Conservation (phyloP, 2,113 vertebrate genomes). For the Dicentrarchus labrax region DNA sequence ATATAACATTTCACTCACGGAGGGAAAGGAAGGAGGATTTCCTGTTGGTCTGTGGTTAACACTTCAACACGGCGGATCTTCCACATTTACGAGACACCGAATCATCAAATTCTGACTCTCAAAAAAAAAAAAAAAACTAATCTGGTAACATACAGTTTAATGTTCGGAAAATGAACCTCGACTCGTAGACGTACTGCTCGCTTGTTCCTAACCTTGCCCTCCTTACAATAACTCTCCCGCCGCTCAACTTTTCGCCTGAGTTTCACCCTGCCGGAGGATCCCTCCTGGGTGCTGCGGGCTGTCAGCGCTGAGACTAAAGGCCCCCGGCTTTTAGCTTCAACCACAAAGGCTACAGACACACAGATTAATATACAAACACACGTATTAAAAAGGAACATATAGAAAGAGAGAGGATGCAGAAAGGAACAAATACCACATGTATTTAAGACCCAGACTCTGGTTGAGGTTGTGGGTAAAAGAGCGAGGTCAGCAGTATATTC, state of each 20-base stretch:
- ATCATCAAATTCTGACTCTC: constrained; percentile 3
- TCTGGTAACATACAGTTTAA: too few relatives aligned
- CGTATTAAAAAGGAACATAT: constrained; percentile 27
- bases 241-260: constrained; percentile 51
- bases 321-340: constrained; percentile 5
- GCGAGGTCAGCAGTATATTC: not conserved
- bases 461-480: constrained; percentile 19
- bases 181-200: not conserved
- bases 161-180: not conserved
- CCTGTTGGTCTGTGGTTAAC: constrained; percentile 30
- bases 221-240: constrained; percentile 33
- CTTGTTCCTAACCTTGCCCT: constrained; percentile 28
- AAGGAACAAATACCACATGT: constrained; percentile 31
- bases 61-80: constrained; percentile 9
- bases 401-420: constrained; percentile 31
- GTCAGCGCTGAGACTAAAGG: constrained; percentile 50
- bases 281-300: constrained; percentile 57
- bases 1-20: constrained; percentile 14
- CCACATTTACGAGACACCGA: not conserved
- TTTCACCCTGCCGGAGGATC: constrained; percentile 48
- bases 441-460: constrained; percentile 7
- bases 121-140: not conserved
- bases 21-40: constrained; percentile 31
- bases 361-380: constrained; percentile 9
- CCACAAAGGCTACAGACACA: constrained; percentile 42